A percentile compares a stretch with the other conserved stretches of the same genome.
phyloP scores from a whole-genome alignment of 2,888 invertebrate genomes.

The Melangyna quadrimaculata region DNA sequence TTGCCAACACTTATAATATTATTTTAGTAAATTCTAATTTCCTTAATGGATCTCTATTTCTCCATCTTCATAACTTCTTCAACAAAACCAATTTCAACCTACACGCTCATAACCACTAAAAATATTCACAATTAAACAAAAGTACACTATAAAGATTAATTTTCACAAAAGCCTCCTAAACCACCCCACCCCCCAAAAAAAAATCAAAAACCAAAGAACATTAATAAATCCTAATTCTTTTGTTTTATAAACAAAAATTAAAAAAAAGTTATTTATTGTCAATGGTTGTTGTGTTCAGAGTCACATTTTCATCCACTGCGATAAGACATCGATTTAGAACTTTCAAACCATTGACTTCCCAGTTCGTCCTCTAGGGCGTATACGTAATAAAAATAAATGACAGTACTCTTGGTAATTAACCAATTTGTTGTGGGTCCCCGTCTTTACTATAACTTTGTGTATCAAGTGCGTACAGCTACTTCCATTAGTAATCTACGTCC shows the following conservation, averaged over 20 bases:
- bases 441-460: no score
- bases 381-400: slow-evolving; percentile 43
- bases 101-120: background rate
- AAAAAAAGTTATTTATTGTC: background rate
- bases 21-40: background rate
- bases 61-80: background rate
- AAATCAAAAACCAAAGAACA: background rate
- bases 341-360: slow-evolving; percentile 32
- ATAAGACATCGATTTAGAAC: slow-evolving; percentile 28
- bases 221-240: slow-evolving; percentile 6
- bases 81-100: background rate
- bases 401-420: slow-evolving; percentile 41
- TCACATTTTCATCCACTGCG: background rate
- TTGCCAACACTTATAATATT: no score
- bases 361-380: slow-evolving; percentile 24
- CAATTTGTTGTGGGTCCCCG: slow-evolving; percentile 3
- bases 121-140: no score
- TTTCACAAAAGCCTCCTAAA: background rate
- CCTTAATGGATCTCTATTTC: background rate
- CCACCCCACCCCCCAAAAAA: no score
- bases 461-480: background rate
- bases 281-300: background rate
- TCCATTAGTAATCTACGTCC: background rate
- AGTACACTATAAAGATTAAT: slow-evolving; percentile 11
- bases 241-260: background rate